These are phyloP conservation scores for Sarcophaga peregrina DNA, from an alignment of 1,140 invertebrate species.

Conservation along the genomic window DNA sequence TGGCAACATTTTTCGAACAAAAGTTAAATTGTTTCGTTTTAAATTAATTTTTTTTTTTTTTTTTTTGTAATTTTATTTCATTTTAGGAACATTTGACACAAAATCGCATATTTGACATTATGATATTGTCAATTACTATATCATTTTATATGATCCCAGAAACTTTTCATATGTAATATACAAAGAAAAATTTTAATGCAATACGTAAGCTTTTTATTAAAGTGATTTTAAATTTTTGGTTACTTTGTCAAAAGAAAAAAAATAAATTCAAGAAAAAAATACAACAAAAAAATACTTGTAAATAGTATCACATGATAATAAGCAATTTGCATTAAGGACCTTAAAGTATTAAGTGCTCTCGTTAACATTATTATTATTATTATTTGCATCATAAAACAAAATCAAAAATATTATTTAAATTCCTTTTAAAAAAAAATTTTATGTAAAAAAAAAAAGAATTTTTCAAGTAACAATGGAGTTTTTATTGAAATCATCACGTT, in stretches of 20 bases:
- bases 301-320: too few relatives aligned
- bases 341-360: not conserved
- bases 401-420: not conserved
- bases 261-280: too few relatives aligned
- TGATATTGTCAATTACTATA: constrained; percentile 63
- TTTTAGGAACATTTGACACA: constrained; percentile 61
- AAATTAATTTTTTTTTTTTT: constrained; percentile 16
- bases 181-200: not conserved
- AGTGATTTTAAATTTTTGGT: not conserved
- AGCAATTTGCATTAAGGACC: not conserved
- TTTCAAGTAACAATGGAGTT: constrained; percentile 58
- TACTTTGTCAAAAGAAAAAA: not conserved
- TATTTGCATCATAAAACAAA: constrained; percentile 15
- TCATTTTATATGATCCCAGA: constrained; percentile 43
- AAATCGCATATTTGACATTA: constrained; percentile 64
- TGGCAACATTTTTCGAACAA: not conserved
- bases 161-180: constrained; percentile 20
- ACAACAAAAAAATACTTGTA: not conserved
- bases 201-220: not conserved
- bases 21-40: not conserved
- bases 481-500: constrained; percentile 64
- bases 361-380: not conserved
- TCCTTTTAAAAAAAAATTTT: not conserved
- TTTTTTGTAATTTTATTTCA: constrained; percentile 10
- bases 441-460: not conserved